Evolutionary conservation across 2,888 invertebrate species (phyloP).

Genomic region (Diarsia rubi): DNA sequence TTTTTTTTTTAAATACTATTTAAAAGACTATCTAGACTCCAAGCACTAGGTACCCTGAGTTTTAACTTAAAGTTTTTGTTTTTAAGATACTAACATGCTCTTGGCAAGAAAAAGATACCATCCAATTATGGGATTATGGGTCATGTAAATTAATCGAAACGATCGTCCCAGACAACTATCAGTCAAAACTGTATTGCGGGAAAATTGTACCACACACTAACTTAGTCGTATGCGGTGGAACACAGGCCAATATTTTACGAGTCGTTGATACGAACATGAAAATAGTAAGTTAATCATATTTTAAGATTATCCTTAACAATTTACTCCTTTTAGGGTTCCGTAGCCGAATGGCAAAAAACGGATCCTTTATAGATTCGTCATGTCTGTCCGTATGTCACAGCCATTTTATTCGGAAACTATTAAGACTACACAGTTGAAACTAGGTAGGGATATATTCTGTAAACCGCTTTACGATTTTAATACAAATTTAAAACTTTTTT

Average conservation of each 20-base stretch:
- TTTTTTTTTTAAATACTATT: too few relatives aligned
- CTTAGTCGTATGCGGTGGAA: conserved; percentile 91
- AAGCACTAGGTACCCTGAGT: not conserved
- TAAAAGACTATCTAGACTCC: not conserved
- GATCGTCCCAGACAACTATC: conserved; percentile 89
- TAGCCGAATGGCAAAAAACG: too few relatives aligned
- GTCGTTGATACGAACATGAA: conserved; percentile 91
- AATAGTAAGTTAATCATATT: conserved; percentile 85
- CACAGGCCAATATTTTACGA: conserved; percentile 91
- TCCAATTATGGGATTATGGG: conserved; percentile 93
- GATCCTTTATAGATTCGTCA: too few relatives aligned
- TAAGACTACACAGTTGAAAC: too few relatives aligned
- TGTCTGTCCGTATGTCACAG: too few relatives aligned
- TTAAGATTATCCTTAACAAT: not conserved
- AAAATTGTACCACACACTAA: conserved; percentile 90
- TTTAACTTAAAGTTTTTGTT: not conserved
- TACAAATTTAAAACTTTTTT: too few relatives aligned
- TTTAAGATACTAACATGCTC: conserved; percentile 92
- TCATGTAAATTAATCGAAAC: conserved; percentile 92
- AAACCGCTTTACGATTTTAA: too few relatives aligned
- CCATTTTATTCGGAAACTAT: too few relatives aligned
- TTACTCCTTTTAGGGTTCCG: not conserved
- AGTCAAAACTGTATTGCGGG: conserved; percentile 92
- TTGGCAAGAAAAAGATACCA: conserved; percentile 91
- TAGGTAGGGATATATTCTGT: too few relatives aligned